A percentile compares a stretch with the other conserved stretches of the same genome.
These are phyloP conservation scores for Temnothorax longispinosus DNA, from an alignment of 1,140 invertebrate species.

Conservation along the genomic window DNA sequence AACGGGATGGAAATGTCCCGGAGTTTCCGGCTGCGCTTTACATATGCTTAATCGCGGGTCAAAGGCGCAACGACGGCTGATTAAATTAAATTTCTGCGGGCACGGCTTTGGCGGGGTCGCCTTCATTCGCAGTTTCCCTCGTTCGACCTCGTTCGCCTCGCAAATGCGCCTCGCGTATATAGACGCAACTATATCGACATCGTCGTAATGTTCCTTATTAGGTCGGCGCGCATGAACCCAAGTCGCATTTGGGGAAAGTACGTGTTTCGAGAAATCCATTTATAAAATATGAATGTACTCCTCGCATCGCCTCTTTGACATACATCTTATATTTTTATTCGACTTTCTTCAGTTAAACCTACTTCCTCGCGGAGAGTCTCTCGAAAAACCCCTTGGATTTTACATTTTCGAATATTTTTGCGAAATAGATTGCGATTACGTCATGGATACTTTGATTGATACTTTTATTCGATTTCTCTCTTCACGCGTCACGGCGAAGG, in stretches of 20 bases:
- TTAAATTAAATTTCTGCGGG: conserved; percentile 64
- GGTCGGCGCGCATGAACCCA: not conserved
- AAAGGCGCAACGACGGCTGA: conserved; percentile 60
- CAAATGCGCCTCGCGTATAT: conserved; percentile 15
- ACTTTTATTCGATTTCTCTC: not conserved
- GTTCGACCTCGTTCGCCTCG: conserved; percentile 46
- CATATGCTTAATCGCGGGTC: conserved; percentile 64
- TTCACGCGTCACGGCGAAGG: not conserved
- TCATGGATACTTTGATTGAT: not conserved
- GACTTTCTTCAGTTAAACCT: not conserved
- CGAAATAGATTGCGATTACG: not conserved
- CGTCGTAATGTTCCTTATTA: conserved; percentile 21
- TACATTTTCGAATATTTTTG: not conserved
- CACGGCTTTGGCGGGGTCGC: not conserved
- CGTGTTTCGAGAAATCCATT: not conserved
- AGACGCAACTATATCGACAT: conserved; percentile 29
- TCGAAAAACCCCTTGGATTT: not conserved
- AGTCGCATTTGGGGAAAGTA: not conserved
- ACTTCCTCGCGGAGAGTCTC: not conserved
- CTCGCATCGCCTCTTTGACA: not conserved
- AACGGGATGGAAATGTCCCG: conserved; percentile 32
- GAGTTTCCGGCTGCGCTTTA: conserved; percentile 37
- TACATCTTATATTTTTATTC: not conserved
- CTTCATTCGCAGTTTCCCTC: conserved; percentile 44
- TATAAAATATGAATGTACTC: not conserved